Percentiles rank a stretch among this genome's conserved stretches.
These are phyloP conservation scores for Corythornis leucogaster DNA, from an alignment of 2,797 vertebrate genomes.

Conservation along the genomic window DNA sequence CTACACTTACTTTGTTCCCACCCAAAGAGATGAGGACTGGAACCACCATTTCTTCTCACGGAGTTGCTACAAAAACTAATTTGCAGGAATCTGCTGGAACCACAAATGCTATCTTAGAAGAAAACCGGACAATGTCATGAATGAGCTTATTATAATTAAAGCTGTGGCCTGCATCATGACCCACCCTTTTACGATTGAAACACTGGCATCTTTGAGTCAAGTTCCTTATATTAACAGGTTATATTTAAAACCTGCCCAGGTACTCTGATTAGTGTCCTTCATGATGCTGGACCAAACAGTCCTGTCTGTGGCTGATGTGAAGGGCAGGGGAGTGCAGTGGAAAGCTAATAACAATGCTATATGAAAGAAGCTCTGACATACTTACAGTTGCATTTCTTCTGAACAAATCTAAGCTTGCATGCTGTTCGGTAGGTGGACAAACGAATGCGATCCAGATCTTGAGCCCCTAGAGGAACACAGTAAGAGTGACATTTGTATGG, in stretches of 20 bases:
- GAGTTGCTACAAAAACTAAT: background rate
- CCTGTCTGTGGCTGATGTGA: background rate
- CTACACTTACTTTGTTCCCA: background rate
- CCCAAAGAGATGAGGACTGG: background rate
- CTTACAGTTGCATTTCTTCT: slow-evolving; percentile 99
- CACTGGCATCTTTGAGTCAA: background rate
- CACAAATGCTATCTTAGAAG: background rate
- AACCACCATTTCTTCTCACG: background rate
- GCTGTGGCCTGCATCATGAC: background rate
- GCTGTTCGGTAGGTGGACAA: slow-evolving; percentile 98
- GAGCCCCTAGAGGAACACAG: slow-evolving; percentile 86
- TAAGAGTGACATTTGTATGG: slow-evolving; percentile 15
- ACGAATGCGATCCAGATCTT: slow-evolving; percentile 97
- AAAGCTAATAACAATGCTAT: background rate
- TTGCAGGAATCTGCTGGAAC: background rate
- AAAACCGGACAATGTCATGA: background rate
- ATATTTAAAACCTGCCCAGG: background rate
- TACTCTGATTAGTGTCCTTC: background rate
- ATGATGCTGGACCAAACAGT: background rate
- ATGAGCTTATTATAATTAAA: background rate
- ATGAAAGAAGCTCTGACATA: slow-evolving; percentile 56
- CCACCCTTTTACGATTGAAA: background rate
- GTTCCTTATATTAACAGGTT: background rate
- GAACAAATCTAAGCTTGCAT: slow-evolving; percentile 97
- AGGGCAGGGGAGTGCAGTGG: background rate